Percentiles rank a stretch among this genome's conserved stretches.
phyloP scores from a whole-genome alignment of 2,797 vertebrate species.

The Sebastes steindachneri region DNA sequence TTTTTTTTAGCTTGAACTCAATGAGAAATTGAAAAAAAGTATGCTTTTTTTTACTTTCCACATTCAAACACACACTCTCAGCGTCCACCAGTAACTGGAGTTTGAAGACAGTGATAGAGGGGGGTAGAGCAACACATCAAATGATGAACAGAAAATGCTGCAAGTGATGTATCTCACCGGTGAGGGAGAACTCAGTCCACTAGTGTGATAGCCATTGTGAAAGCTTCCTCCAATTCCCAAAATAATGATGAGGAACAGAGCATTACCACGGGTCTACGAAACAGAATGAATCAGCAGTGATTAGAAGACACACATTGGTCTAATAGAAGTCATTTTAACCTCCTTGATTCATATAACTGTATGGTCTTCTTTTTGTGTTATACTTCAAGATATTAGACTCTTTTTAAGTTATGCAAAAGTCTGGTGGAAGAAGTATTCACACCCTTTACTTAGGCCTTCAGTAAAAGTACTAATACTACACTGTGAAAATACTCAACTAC shows the following conservation, averaged over 20 bases:
- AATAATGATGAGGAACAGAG: slow-evolving; percentile 77
- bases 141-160: neutral
- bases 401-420: neutral
- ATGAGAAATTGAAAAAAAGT: neutral
- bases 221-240: slow-evolving; percentile 87
- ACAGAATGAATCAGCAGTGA: neutral
- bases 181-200: slow-evolving; percentile 87
- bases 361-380: neutral
- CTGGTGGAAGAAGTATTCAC: too few species aligned
- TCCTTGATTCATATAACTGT: neutral
- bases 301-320: neutral
- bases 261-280: slow-evolving; percentile 74
- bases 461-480: neutral
- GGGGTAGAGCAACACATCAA: too few species aligned
- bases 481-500: too few species aligned
- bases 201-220: slow-evolving; percentile 84
- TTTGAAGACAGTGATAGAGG: neutral
- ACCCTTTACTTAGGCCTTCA: too few species aligned
- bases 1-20: neutral
- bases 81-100: neutral
- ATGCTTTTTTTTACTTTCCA: neutral
- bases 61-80: neutral
- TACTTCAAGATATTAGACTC: neutral
- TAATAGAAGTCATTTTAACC: neutral
- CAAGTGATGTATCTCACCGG: slow-evolving; percentile 72